These are phyloP conservation scores for Microdon myrmicae DNA, from an alignment of 2,888 invertebrate genomes.

Conservation along the genomic window DNA sequence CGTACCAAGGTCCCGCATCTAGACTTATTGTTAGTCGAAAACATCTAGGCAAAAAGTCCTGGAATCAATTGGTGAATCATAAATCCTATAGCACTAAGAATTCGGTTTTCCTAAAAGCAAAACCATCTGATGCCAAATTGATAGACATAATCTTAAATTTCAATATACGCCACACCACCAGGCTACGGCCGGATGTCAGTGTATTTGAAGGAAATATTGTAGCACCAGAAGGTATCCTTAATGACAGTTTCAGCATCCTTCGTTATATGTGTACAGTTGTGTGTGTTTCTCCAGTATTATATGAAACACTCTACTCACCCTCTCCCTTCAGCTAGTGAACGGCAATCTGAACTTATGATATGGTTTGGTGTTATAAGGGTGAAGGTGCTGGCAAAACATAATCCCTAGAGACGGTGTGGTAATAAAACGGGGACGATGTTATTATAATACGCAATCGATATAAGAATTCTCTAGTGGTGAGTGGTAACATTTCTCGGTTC, in stretches of 20 bases:
- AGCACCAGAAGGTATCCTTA: conserved; percentile 1
- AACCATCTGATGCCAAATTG: too few species aligned
- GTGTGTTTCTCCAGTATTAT: too few species aligned
- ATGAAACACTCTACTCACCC: conserved; percentile 12
- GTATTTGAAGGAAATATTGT: conserved; percentile 7
- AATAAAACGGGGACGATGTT: too few species aligned
- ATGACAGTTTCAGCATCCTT: conserved; percentile 11
- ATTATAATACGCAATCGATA: too few species aligned
- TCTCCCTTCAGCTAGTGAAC: background rate
- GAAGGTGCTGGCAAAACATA: conserved; percentile 19
- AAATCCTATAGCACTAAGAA: too few species aligned
- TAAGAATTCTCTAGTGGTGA: too few species aligned
- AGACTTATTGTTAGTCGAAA: too few species aligned
- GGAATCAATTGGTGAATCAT: too few species aligned
- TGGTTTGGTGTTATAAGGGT: conserved; percentile 25
- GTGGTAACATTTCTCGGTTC: too few species aligned
- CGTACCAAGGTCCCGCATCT: too few species aligned
- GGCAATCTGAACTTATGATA: background rate
- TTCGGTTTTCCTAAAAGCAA: too few species aligned
- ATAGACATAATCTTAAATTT: conserved; percentile 34
- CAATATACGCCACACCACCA: conserved; percentile 19
- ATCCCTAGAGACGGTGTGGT: conserved; percentile 39
- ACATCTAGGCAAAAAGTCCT: conserved; percentile 31
- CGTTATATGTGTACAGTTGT: background rate
- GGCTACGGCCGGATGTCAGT: conserved; percentile 2